phyloP scores from a whole-genome alignment of 2,888 invertebrate genomes.

The Balanococcus diminutus region DNA sequence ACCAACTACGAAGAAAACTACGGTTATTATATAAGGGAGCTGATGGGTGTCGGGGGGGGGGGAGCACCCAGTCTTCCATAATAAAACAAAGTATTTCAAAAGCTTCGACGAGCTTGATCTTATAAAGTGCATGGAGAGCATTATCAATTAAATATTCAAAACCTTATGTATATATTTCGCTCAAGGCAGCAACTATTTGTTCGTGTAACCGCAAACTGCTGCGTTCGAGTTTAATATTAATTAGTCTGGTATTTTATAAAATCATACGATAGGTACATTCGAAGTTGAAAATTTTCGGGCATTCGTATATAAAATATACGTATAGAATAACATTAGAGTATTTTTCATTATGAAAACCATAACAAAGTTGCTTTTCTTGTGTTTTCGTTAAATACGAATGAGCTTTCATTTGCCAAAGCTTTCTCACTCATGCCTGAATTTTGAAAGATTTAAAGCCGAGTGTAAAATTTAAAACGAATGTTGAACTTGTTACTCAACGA shows the following conservation, averaged over 20 bases:
- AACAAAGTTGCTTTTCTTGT: neutral
- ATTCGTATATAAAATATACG: no score
- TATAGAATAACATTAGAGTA: neutral
- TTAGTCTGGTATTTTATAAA: constrained; percentile 24
- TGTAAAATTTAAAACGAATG: neutral
- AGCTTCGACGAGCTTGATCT: no score
- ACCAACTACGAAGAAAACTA: no score
- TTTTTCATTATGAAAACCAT: constrained; percentile 9
- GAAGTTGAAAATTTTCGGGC: neutral
- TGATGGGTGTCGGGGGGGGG: no score
- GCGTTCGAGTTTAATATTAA: constrained; percentile 22
- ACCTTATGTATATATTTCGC: neutral
- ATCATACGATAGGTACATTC: neutral
- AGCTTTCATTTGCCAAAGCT: neutral
- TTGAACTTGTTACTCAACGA: neutral
- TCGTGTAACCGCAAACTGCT: neutral
- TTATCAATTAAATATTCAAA: constrained; percentile 33
- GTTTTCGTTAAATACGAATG: neutral
- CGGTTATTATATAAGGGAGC: no score
- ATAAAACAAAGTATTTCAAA: no score
- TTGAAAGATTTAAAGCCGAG: neutral
- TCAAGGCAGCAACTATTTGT: neutral
- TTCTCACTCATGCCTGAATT: neutral
- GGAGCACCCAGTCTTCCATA: no score
- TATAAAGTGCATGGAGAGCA: neutral